phyloP scores from a whole-genome alignment of 2,797 vertebrate genomes.

The Pteronotus mesoamericanus region DNA sequence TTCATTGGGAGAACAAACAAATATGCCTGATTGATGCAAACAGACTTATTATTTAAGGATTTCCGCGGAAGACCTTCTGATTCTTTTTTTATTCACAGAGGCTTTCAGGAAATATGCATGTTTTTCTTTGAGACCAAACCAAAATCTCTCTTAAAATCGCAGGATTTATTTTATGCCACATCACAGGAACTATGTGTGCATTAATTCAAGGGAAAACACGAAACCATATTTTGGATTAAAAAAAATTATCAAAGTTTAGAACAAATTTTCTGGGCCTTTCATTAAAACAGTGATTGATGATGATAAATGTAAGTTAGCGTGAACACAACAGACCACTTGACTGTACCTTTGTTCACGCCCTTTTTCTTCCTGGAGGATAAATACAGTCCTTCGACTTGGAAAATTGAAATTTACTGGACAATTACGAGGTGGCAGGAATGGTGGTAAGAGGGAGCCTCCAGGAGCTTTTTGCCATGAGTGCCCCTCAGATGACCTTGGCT shows the following conservation, averaged over 20 bases:
- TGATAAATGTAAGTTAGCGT: constrained; percentile 1
- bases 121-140: neutral
- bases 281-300: neutral
- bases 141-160: neutral
- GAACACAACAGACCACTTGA: neutral
- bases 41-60: neutral
- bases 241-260: constrained; percentile 6
- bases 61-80: neutral
- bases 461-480: neutral
- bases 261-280: constrained; percentile 44
- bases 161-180: neutral
- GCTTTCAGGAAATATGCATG: neutral
- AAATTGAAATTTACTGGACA: neutral
- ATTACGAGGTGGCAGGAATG: neutral
- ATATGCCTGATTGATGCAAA: neutral
- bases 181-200: neutral
- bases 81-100: neutral
- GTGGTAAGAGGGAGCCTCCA: neutral
- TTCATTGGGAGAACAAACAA: neutral
- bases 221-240: neutral
- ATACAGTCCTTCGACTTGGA: neutral
- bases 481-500: neutral
- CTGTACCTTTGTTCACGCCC: neutral
- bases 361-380: neutral
- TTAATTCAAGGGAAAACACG: neutral